Percentiles rank a stretch among this genome's conserved stretches.
These are phyloP conservation scores for Napeogenes sylphis DNA, from an alignment of 2,888 invertebrate genomes.

Conservation along the genomic window DNA sequence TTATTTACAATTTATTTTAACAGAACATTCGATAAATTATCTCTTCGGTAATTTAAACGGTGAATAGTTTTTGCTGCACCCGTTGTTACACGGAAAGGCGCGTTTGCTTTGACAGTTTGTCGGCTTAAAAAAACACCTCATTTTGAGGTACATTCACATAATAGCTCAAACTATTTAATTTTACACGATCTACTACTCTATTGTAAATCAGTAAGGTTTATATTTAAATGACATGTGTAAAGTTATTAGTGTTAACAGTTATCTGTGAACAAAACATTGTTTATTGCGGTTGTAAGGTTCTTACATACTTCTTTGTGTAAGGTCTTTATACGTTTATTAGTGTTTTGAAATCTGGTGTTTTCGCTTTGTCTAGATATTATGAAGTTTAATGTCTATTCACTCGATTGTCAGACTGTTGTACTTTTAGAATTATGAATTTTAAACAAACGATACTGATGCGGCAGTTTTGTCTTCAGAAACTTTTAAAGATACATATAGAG, in stretches of 20 bases:
- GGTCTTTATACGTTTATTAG: conserved; percentile 20
- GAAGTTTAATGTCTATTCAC: not conserved
- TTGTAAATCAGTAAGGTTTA: not conserved
- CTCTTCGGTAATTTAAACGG: not conserved
- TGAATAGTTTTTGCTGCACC: conserved; percentile 17
- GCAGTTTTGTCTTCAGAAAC: too few species aligned
- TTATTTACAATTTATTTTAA: too few species aligned
- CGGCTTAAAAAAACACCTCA: conserved; percentile 11
- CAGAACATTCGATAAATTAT: too few species aligned
- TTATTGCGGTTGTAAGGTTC: conserved; percentile 53
- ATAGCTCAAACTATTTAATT: not conserved
- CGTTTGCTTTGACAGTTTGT: conserved; percentile 5
- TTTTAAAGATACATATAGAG: too few species aligned
- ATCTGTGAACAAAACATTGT: conserved; percentile 38
- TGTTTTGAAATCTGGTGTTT: not conserved
- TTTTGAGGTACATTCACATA: not conserved
- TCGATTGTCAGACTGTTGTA: not conserved
- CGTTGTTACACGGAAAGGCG: not conserved
- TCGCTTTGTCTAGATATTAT: not conserved
- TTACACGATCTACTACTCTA: not conserved
- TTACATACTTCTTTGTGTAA: conserved; percentile 34
- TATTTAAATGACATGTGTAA: conserved; percentile 1
- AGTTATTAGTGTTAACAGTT: conserved; percentile 31
- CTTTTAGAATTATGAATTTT: not conserved
- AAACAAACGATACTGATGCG: too few species aligned